Evolutionary conservation across 2,797 vertebrate genomes (phyloP).

Genomic region (Thripadectes ignobilis): DNA sequence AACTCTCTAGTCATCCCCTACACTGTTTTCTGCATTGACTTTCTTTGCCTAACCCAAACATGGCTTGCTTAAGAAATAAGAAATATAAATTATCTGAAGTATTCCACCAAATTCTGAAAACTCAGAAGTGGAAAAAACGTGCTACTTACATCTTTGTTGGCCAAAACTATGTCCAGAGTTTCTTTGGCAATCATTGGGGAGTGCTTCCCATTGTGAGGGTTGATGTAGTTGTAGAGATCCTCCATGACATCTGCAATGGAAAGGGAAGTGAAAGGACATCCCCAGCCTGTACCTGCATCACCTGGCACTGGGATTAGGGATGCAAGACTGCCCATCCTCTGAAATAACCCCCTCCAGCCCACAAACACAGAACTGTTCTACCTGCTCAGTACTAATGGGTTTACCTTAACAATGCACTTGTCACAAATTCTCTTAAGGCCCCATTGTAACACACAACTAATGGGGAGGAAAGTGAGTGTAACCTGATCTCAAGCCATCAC

Average conservation of each 20-base stretch:
- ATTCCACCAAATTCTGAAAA: background rate
- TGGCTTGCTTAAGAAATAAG: background rate
- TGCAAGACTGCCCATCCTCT: accelerated
- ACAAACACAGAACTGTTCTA: no score
- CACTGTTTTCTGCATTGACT: background rate
- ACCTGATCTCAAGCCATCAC: background rate
- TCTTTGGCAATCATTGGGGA: constrained; percentile 94
- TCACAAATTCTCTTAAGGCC: no score
- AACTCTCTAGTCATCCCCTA: background rate
- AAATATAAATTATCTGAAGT: background rate
- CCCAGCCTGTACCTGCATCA: accelerated
- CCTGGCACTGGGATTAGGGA: background rate
- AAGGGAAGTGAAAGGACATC: background rate
- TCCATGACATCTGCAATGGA: constrained; percentile 90
- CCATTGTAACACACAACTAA: background rate
- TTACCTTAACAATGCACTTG: no score
- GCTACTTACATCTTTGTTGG: constrained; percentile 89
- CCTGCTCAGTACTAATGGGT: background rate
- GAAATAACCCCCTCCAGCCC: background rate
- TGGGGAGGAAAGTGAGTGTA: background rate
- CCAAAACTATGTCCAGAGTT: constrained; percentile 87
- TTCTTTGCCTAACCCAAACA: background rate
- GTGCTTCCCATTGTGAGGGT: constrained; percentile 87
- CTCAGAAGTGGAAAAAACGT: background rate
- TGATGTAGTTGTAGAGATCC: constrained; percentile 92